phyloP scores from a whole-genome alignment of 2,797 vertebrate genomes.

The Merluccius polli region DNA sequence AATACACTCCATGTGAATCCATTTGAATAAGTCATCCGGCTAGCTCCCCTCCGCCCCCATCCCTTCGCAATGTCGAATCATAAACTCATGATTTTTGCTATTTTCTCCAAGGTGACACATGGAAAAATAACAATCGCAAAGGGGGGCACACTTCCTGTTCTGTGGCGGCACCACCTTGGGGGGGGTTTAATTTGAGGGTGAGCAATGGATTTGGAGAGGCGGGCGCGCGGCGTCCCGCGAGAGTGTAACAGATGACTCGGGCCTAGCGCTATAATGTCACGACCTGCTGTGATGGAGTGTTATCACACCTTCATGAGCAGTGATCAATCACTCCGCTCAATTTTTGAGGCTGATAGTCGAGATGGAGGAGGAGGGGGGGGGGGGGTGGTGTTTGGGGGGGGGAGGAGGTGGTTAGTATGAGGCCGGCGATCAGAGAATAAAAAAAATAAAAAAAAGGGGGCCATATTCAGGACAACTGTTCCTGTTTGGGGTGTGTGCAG shows the following conservation, averaged over 20 bases:
- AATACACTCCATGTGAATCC: constrained; percentile 33
- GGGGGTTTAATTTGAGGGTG: constrained; percentile 34
- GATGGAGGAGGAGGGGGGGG: neutral
- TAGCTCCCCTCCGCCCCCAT: constrained; percentile 13
- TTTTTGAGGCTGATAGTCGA: constrained; percentile 49
- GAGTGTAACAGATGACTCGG: constrained; percentile 51
- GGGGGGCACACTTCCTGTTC: neutral
- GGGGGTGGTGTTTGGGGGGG: too few species aligned
- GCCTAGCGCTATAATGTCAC: constrained; percentile 42
- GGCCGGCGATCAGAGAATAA: constrained; percentile 8
- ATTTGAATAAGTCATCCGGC: constrained; percentile 34
- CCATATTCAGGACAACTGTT: constrained; percentile 51
- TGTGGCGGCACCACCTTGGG: constrained; percentile 14
- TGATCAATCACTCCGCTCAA: constrained; percentile 64
- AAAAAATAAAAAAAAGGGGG: constrained; percentile 29
- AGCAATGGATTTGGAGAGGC: constrained; percentile 40
- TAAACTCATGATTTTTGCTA: constrained; percentile 8
- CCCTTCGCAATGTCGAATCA: constrained; percentile 8
- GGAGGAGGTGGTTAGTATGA: constrained; percentile 31
- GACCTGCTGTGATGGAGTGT: constrained; percentile 52
- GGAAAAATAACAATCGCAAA: constrained; percentile 16
- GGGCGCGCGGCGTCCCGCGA: constrained; percentile 33
- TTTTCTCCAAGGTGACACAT: constrained; percentile 44
- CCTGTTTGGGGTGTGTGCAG: constrained; percentile 4
- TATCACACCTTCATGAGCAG: constrained; percentile 47